Base-by-base conservation (phyloP, 2,797 vertebrate species). In the Diglossa cyanea region DNA sequence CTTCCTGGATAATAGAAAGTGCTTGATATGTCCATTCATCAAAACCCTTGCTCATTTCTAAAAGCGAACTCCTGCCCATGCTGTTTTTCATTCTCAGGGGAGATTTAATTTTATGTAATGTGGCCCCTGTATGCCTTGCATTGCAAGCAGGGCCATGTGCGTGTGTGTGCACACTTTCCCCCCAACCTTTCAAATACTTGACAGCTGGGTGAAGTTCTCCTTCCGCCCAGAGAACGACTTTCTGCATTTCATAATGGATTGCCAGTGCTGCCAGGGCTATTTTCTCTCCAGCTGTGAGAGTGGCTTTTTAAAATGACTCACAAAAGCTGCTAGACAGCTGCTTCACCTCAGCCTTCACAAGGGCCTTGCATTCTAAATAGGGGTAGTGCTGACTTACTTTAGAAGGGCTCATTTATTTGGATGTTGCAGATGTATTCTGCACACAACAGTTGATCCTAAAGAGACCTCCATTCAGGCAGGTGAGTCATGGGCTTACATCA, bases 281-380 rank as follows among this genome's bases (percentile, higher is more conserved):
- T 96, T 95, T 97, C 96, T 95, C 97, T 98, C 98, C 98, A 98
- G 98, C 98, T 98, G 98, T 97, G 98, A 97, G 89, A 91, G 97
- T 95, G 96, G 96, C 96, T 93, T 97, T 97, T 97, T 95, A 97
- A 94, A 96, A 95, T 87, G 97, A 93, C 94, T 94, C 50, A 83
- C 95, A 96, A 96, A 97, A 97, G 98, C 98, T 96, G 97, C 96
- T 95, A 97, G 95, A 96, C 98, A 97, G 97, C 98, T 98, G 98
- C 96, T 96, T 95, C 95, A 95, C 97, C 97, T 97, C 95, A 95
- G 96, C 97, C 93, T 95, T 90, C 92, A 94, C 95, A 88, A 97
- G 88, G 92, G 94, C 95, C 74, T 88, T 97, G 97, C 96, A 96
- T 98, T 94, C 86, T 97, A 96, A 97, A 96, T 91, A 96, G 96